Evolutionary conservation across 2,797 vertebrate genomes (phyloP).

Genomic region (Synaphobranchus kaupii): DNA sequence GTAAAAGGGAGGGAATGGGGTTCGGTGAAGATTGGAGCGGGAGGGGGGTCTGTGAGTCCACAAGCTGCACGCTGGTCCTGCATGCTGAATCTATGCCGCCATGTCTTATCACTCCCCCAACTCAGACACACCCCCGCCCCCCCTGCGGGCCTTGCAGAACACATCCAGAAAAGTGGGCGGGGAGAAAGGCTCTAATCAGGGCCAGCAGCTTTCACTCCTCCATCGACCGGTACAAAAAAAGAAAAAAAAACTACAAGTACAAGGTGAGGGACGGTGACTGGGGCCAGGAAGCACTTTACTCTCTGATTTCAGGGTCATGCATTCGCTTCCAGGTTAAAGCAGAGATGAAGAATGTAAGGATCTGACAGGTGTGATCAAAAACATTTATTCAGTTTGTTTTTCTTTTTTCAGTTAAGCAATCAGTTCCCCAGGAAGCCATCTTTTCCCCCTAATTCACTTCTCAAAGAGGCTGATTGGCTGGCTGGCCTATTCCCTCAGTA

Average conservation of each 20-base stretch:
- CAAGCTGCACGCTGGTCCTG: not conserved
- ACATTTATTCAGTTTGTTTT: not conserved
- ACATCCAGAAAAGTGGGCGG: not conserved
- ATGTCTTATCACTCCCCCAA: not conserved
- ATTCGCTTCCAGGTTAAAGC: not conserved
- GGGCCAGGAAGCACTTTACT: not conserved
- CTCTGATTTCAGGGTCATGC: not conserved
- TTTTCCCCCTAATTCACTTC: not conserved
- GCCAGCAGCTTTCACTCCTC: not conserved
- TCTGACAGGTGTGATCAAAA: not conserved
- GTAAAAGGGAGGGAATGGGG: not conserved
- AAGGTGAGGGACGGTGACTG: not conserved
- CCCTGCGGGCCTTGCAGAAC: not conserved
- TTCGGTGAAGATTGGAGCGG: not conserved
- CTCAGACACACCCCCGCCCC: not conserved
- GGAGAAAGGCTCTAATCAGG: not conserved
- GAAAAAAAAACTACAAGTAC: not conserved
- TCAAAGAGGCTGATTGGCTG: not conserved
- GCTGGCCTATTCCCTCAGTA: not conserved
- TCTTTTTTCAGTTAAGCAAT: not conserved
- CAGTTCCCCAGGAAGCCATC: not conserved
- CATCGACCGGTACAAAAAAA: not conserved
- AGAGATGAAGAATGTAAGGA: not conserved
- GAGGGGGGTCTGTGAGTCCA: not conserved
- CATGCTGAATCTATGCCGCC: not conserved